Evolutionary conservation across 2,888 invertebrate genomes (phyloP), one percentile per base, ranked within the genome.

Genomic region (Polymixis flavicincta): DNA sequence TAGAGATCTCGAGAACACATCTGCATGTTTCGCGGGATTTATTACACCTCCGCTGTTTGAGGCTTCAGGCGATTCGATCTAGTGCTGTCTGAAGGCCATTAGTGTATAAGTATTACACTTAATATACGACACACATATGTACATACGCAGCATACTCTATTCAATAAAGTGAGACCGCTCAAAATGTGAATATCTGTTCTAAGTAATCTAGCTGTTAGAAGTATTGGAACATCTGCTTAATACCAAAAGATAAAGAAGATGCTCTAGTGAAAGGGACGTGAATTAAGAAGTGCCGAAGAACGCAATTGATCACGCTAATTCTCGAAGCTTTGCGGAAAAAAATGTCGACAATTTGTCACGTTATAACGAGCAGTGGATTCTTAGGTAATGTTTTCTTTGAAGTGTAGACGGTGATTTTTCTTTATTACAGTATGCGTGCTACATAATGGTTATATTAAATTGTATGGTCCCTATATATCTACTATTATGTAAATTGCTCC

Each of bases 251-350:
- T 82, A 84, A 71, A 78, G 78, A 86, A 88, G 71, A 86, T 84
- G 66, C 42, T 73, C 64, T 52, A 85, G 85, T 66, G 87, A 91
- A 88, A 84, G 88, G 90, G 90, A 91, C 83, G 88, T 72, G 89
- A 90, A 89, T 90, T 90, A 89, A 91, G 90, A 91, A 90, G 91
- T 92, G 92, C 92, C 93, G 92, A 93, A 93, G 92, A 93, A 91
- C 91, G 93, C 94, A 93, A 95, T 96, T 95, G 95, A 96, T 96
- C 95, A 94, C 94, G 93, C 92, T 95, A 95, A 95, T 95, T 95
- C 94, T 88, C 89, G 89, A 89, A 92, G 94, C 93, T 94, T 93
- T 89, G 88, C 89, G 90, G 90, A 87, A 90, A 94, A 95, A 95
- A 96, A 93, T 95, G 93, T 92, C 93, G 87, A 89, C 93, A 92